Percentiles rank a stretch among this genome's conserved stretches.
Conservation (phyloP, 2,113 vertebrate species). For the Tonatia bakeri region DNA sequence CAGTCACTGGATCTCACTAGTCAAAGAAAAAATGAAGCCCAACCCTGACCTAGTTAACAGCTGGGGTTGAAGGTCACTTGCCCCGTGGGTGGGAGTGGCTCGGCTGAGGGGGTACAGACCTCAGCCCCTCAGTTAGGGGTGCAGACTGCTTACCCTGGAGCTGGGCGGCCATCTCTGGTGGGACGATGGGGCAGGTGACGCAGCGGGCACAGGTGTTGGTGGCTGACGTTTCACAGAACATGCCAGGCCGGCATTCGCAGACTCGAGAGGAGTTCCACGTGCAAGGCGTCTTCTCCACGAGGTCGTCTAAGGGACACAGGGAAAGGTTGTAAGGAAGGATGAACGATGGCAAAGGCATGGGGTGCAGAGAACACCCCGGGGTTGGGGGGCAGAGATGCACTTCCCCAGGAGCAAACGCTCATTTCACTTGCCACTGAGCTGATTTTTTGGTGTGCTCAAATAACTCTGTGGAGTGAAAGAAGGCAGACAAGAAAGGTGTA, state of each 20-base stretch:
- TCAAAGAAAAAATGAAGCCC: background rate
- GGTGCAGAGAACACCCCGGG: background rate
- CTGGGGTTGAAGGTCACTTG: background rate
- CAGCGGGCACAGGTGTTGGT: constrained; percentile 66
- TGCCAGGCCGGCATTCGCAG: constrained; percentile 77
- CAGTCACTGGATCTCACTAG: background rate
- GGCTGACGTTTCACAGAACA: background rate
- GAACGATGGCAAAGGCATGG: background rate
- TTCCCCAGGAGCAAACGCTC: background rate
- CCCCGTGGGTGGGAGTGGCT: accelerated
- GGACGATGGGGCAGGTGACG: background rate
- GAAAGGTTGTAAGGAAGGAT: background rate
- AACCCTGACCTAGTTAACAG: background rate
- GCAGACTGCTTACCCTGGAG: constrained; percentile 67
- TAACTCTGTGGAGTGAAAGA: accelerated
- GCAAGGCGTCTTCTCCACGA: constrained; percentile 77
- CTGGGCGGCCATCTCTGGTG: constrained; percentile 49
- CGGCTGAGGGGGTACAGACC: background rate
- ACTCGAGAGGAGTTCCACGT: constrained; percentile 36
- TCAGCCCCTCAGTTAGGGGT: background rate
- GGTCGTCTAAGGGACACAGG: constrained; percentile 13
- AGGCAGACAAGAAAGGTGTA: accelerated
- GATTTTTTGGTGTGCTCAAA: background rate
- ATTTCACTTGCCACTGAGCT: background rate
- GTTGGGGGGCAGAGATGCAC: background rate